These are phyloP conservation scores for Burhinus oedicnemus DNA, from an alignment of 2,113 vertebrate species.

Conservation along the genomic window DNA sequence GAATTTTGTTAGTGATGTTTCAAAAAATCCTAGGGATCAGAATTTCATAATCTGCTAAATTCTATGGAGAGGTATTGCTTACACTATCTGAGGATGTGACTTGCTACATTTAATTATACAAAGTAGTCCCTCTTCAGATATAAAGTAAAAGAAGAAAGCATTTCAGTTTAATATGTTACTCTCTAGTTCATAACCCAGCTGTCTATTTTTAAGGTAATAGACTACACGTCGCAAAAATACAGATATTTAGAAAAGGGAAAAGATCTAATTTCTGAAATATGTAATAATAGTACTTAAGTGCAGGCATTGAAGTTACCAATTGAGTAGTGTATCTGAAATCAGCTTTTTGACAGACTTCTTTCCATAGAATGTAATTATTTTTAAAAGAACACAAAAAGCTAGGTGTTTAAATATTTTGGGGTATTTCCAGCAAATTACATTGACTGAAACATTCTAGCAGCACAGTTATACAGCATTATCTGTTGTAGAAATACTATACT, in stretches of 20 bases:
- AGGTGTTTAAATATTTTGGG: background rate
- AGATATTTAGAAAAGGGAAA: background rate
- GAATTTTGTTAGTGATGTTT: background rate
- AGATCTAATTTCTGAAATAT: background rate
- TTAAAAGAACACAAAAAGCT: background rate
- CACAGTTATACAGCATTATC: background rate
- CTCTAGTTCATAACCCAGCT: background rate
- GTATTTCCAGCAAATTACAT: background rate
- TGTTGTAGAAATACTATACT: background rate
- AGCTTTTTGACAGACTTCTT: background rate
- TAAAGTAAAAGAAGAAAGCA: background rate
- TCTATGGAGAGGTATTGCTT: background rate
- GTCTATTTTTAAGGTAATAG: background rate
- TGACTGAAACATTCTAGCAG: background rate
- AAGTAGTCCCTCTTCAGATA: background rate
- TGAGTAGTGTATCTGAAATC: background rate
- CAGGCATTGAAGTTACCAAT: background rate
- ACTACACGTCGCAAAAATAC: background rate
- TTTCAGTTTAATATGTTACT: background rate
- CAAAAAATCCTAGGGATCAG: background rate
- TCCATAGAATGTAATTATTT: background rate
- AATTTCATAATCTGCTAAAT: background rate
- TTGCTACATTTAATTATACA: background rate
- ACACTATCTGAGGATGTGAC: background rate
- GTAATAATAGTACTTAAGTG: background rate